These are phyloP conservation scores for Ranitomeya variabilis DNA, from an alignment of 2,113 vertebrate genomes.

Conservation along the genomic window DNA sequence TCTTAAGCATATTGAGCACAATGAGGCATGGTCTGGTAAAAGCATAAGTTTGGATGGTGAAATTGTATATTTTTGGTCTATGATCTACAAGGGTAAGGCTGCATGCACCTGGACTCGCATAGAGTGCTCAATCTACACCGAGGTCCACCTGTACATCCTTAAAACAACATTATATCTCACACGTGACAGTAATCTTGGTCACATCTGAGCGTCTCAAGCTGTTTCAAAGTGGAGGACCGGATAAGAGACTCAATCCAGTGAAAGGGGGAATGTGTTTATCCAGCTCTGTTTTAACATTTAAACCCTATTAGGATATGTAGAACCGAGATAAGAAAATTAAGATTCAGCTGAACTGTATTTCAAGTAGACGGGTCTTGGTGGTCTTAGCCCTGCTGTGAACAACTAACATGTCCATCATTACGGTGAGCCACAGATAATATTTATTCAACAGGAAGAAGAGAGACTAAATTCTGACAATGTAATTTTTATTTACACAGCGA, in stretches of 20 bases:
- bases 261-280: slow-evolving; percentile 1
- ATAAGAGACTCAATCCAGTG: not conserved
- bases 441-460: slow-evolving; percentile 52
- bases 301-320: slow-evolving; percentile 38
- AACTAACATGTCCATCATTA: slow-evolving; percentile 46
- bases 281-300: slow-evolving; percentile 44
- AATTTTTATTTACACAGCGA: slow-evolving; percentile 42
- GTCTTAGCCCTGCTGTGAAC: slow-evolving; percentile 44
- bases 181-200: slow-evolving; percentile 11
- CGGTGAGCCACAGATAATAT: slow-evolving; percentile 45
- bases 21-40: not conserved
- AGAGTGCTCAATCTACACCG: not conserved
- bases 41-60: not conserved
- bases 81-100: not conserved
- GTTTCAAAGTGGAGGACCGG: slow-evolving; percentile 17
- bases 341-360: not conserved
- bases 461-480: slow-evolving; percentile 29
- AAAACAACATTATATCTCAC: slow-evolving; percentile 4
- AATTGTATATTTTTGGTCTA: not conserved
- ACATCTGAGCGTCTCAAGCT: slow-evolving; percentile 35
- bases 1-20: not conserved
- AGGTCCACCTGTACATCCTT: not conserved
- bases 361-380: slow-evolving; percentile 34
- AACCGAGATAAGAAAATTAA: slow-evolving; percentile 31
- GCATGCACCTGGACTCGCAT: not conserved